phyloP scores from a whole-genome alignment of 2,113 vertebrate genomes.

The Apeltes quadracus region DNA sequence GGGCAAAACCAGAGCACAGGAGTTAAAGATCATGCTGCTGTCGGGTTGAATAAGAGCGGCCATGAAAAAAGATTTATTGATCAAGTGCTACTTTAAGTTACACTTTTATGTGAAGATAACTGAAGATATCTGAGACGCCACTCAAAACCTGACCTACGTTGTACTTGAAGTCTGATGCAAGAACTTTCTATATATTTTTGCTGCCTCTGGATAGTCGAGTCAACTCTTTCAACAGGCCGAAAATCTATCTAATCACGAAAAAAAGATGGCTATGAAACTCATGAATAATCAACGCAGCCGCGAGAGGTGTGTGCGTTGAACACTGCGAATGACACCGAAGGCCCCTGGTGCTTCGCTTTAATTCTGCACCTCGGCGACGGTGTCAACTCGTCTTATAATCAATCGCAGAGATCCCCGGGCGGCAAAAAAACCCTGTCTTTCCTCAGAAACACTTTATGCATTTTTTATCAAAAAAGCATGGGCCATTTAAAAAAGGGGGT shows the following conservation, averaged over 20 bases:
- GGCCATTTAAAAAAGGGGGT: neutral
- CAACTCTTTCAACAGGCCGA: neutral
- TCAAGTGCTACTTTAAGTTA: slow-evolving; percentile 18
- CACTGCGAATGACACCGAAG: slow-evolving; percentile 16
- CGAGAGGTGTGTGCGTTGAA: neutral
- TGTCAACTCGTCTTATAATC: slow-evolving; percentile 38
- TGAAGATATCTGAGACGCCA: neutral
- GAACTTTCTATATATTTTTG: slow-evolving; percentile 11
- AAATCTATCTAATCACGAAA: slow-evolving; percentile 6
- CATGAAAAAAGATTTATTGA: slow-evolving; percentile 38
- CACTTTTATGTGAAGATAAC: neutral
- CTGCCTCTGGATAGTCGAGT: neutral
- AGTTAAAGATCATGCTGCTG: slow-evolving; percentile 36
- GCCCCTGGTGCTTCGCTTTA: slow-evolving; percentile 26
- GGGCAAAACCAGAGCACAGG: slow-evolving; percentile 16
- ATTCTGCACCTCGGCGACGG: slow-evolving; percentile 3
- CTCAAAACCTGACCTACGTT: neutral
- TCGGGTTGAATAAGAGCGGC: slow-evolving; percentile 28
- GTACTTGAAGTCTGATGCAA: slow-evolving; percentile 12
- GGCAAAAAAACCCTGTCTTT: neutral
- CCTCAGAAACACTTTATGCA: slow-evolving; percentile 22
- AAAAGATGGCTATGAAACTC: neutral
- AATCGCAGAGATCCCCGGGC: slow-evolving; percentile 32
- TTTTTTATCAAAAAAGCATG: neutral
- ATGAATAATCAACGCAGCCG: slow-evolving; percentile 23